phyloP scores from a whole-genome alignment of 1,140 invertebrate species.

The Mactra quadrangularis region DNA sequence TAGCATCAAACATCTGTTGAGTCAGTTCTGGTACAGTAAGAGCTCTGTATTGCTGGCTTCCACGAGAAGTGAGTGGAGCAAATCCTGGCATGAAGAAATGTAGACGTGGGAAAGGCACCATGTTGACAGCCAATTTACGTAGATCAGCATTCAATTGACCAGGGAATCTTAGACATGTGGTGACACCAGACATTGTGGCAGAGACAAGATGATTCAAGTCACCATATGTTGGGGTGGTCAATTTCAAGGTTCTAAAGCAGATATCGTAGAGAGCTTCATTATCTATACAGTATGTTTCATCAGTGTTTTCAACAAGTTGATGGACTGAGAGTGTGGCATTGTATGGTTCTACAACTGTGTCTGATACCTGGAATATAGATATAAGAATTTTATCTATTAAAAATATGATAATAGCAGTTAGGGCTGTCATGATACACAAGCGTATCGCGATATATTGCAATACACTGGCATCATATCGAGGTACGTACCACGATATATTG shows the following conservation, averaged over 20 bases:
- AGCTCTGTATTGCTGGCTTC: conserved; percentile 85
- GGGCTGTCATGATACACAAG: too few species aligned
- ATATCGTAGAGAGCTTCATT: conserved; percentile 96
- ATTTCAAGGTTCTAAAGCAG: conserved; percentile 94
- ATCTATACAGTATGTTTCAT: conserved; percentile 86
- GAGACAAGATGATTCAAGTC: conserved; percentile 86
- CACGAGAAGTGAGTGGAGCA: conserved; percentile 87
- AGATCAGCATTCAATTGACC: conserved; percentile 94
- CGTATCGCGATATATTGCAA: too few species aligned
- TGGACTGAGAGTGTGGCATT: conserved; percentile 91
- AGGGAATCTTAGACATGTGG: conserved; percentile 91
- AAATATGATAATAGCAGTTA: too few species aligned
- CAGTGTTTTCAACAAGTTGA: conserved; percentile 91
- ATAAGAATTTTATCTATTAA: too few species aligned
- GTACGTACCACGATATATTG: too few species aligned
- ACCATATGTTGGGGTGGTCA: conserved; percentile 88
- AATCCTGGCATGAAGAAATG: conserved; percentile 93
- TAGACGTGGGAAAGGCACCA: conserved; percentile 88
- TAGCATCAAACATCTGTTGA: conserved; percentile 89
- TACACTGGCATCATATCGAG: too few species aligned
- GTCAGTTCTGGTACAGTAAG: conserved; percentile 86
- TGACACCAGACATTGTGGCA: conserved; percentile 89
- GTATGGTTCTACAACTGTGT: too few species aligned
- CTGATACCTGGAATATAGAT: too few species aligned
- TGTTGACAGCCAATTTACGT: conserved; percentile 92